phyloP scores from a whole-genome alignment of 2,797 vertebrate species.

The Pseudochirops corinnae region DNA sequence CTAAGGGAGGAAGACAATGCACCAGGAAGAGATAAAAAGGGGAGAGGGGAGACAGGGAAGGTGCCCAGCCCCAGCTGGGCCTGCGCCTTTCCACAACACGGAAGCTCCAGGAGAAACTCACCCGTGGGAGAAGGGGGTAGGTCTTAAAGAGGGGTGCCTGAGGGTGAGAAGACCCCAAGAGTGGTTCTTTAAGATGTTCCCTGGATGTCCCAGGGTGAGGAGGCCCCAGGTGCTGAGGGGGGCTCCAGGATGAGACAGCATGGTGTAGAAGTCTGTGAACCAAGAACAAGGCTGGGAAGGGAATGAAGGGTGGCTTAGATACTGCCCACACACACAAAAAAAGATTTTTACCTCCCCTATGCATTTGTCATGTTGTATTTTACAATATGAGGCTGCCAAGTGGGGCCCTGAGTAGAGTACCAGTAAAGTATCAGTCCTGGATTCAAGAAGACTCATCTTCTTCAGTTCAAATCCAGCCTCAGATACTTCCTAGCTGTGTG shows the following conservation, averaged over 20 bases:
- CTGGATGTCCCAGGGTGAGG: not conserved
- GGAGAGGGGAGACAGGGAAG: not conserved
- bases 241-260: not conserved
- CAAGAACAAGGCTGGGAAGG: not conserved
- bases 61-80: not conserved
- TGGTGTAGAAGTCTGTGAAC: not conserved
- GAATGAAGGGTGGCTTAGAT: not conserved
- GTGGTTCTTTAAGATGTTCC: not conserved
- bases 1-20: not conserved
- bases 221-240: not conserved
- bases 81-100: not conserved
- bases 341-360: not conserved
- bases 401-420: not conserved
- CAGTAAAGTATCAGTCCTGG: too few species aligned
- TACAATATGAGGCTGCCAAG: not conserved
- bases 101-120: not conserved
- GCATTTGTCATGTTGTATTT: not conserved
- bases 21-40: not conserved
- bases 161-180: not conserved
- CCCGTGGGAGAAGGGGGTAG: not conserved
- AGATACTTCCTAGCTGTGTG: not conserved
- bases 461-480: not conserved
- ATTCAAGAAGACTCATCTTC: not conserved
- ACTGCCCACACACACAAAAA: not conserved
- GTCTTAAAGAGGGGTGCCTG: not conserved